Evolutionary conservation across 2,797 vertebrate genomes (phyloP), one percentile per base, ranked within the genome.

Genomic region (Vireo griseus): DNA sequence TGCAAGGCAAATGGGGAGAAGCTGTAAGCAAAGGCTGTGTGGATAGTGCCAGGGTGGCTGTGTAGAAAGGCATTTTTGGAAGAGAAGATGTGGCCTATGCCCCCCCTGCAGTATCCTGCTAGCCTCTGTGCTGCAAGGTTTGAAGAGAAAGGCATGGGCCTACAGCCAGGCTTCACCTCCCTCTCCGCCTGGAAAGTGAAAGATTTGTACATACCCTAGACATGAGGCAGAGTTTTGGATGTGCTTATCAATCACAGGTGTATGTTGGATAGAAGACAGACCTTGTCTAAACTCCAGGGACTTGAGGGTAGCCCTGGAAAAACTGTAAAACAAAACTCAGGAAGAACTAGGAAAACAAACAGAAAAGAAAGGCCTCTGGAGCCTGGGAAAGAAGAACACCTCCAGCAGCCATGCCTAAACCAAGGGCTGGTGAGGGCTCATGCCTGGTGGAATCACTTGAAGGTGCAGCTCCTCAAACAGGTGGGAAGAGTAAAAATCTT

Each of bases 391-490:
- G 84, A 69, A 39, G 19, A 11, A 37, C 12, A 66, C 6, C 9
- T 86, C 28, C 35, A 74, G 50, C 65, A 83, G 65, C 39, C 17
- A 5, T 39, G 40, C 39, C 35, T 22, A n/a, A 58, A 28, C 4
- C 3, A 2, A 12, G 42, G 37, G 39, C 48, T 35, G 21, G 9
- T 39, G 59, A 65, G 24, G 2, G 1, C 31, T 68, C 0, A 0
- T 24, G 57, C n/a, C 39, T 6, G 1, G 31, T 69, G 33, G 25
- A 40, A 62, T 50, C 63, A 28, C 48, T 58, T 74, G 19, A n/a
- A 71, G 52, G 16, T 68, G 42, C 16, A 61, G 44, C 48, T 89
- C 29, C 35, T 83, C 59, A 65, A 37, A 57, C 44, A 66, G 13
- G 44, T 8, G 50, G 28, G 11, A 87, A 50, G 21, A 62, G 9